Evolutionary conservation across 2,888 invertebrate genomes (phyloP), one percentile per base, ranked within the genome.

Genomic region (Apodemia mormo): DNA sequence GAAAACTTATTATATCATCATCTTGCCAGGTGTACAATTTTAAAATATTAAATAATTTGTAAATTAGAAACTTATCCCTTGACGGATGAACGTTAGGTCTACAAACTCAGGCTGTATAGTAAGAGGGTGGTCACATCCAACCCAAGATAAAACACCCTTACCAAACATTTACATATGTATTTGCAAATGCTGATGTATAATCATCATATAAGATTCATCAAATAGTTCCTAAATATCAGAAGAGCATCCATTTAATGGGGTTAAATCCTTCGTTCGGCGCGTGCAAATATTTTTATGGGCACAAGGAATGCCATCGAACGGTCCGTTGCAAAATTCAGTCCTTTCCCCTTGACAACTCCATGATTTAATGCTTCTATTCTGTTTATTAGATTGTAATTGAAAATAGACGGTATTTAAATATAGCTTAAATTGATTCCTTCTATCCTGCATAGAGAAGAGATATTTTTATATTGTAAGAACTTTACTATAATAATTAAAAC

Each of bases 221-320:
- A 67, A 67, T 67, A 29, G 58, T 71, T 68, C 65, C 68, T 69
- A 52, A 64, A 72, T 70, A 69, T 66, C 61, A 67, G 33, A 66
- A 61, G 52, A 70, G 56, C 69, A 64, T 69, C 72, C 74, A 74
- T 78, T 78, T 79, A 80, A 82, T 80, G 79, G 84, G 81, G 82
- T 87, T 85, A 83, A 87, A 78, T 80, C 86, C 82, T 84, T 83
- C 84, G 77, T 82, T 79, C 76, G 68, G 75, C 43, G 78, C 90
- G 90, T 89, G 90, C 65, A 87, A 80, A 78, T 88, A 91, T 91
- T 91, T 91, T 91, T 91, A 91, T 90, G 85, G 85, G 74, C 74
- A 65, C 58, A 72, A 77, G 77, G 89, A 87, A 89, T 89, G 87
- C 79, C 79, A 82, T 81, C 80, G 81, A 75, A 72, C 75, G 70